Conservation (phyloP, 2,113 vertebrate genomes). For the Anoplopoma fimbria region DNA sequence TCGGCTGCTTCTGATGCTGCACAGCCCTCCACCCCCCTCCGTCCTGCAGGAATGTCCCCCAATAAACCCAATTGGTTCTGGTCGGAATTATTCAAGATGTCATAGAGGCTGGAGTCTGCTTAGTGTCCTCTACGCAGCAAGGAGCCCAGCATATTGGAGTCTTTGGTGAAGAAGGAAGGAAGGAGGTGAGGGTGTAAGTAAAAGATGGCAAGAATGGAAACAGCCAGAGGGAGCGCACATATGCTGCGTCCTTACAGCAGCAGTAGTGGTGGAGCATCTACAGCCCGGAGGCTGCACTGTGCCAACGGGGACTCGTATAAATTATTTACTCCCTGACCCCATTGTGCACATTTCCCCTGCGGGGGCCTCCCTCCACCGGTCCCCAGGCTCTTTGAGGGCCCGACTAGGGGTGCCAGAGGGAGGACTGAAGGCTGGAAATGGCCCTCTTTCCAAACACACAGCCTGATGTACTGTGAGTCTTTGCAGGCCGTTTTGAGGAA, state of each 20-base stretch:
- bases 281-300: conserved; percentile 57
- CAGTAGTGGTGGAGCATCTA: conserved; percentile 50
- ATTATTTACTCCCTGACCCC: conserved; percentile 70
- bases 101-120: conserved; percentile 45
- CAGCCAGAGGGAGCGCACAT: conserved; percentile 57
- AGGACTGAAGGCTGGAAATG: conserved; percentile 31
- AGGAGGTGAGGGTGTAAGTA: neutral
- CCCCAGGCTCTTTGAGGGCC: conserved; percentile 29
- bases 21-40: conserved; percentile 17
- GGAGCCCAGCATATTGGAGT: conserved; percentile 6
- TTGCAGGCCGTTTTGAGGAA: neutral
- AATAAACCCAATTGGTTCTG: conserved; percentile 70
- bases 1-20: conserved; percentile 41
- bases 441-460: conserved; percentile 22
- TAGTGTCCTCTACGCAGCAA: conserved; percentile 25
- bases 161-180: conserved; percentile 22
- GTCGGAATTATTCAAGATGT: conserved; percentile 67
- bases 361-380: conserved; percentile 36
- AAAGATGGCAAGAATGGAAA: conserved; percentile 55
- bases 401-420: conserved; percentile 31
- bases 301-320: conserved; percentile 57
- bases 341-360: conserved; percentile 47
- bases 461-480: conserved; percentile 14
- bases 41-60: conserved; percentile 62
- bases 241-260: conserved; percentile 51